Percentiles rank a stretch among this genome's conserved stretches.
These are phyloP conservation scores for Ctenicera cuprea DNA, from an alignment of 2,888 invertebrate genomes.

Conservation along the genomic window DNA sequence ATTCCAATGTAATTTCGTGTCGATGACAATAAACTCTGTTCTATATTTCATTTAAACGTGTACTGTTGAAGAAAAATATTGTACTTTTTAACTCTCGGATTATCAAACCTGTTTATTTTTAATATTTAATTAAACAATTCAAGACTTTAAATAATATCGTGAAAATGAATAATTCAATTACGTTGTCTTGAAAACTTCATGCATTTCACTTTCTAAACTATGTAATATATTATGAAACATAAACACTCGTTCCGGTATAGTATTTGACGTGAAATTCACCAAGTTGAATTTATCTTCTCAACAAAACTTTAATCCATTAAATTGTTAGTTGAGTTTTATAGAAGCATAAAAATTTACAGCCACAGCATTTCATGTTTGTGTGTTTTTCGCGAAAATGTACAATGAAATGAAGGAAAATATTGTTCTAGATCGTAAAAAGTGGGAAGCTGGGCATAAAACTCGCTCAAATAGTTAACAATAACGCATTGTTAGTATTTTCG, in stretches of 20 bases:
- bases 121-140: too few relatives aligned
- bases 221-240: not conserved
- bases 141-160: too few relatives aligned
- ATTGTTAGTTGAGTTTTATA: slow-evolving; percentile 22
- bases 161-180: too few relatives aligned
- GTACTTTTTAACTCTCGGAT: too few relatives aligned
- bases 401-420: slow-evolving; percentile 29
- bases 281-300: slow-evolving; percentile 6
- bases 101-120: too few relatives aligned
- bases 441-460: slow-evolving; percentile 24
- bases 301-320: slow-evolving; percentile 22
- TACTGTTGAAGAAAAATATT: too few relatives aligned
- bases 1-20: not conserved
- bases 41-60: too few relatives aligned
- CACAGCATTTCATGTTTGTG: slow-evolving; percentile 14
- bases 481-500: slow-evolving; percentile 15
- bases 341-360: slow-evolving; percentile 22
- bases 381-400: slow-evolving; percentile 22
- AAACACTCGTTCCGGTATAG: not conserved
- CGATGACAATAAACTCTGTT: too few relatives aligned
- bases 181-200: not conserved
- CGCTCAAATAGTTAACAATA: slow-evolving; percentile 28
- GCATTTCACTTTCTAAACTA: not conserved
- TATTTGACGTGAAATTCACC: slow-evolving; percentile 4
- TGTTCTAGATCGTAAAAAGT: slow-evolving; percentile 28